phyloP scores from a whole-genome alignment of 2,888 invertebrate genomes.

The Ligdia adustata region DNA sequence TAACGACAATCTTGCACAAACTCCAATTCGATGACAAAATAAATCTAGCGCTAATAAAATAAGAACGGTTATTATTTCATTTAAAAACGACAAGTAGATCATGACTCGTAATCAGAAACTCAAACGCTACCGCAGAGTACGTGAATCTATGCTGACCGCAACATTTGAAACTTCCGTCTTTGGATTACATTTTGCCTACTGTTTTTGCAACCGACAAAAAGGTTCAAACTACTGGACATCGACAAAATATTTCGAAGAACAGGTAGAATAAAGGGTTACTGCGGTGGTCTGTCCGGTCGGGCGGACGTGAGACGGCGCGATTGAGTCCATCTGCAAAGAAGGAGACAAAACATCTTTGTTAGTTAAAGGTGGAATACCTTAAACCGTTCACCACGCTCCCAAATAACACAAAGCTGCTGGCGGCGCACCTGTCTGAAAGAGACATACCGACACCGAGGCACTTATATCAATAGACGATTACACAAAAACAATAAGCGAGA shows the following conservation, averaged over 20 bases:
- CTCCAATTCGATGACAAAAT: slow-evolving; percentile 13
- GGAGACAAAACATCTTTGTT: slow-evolving; percentile 73
- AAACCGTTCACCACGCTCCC: slow-evolving; percentile 62
- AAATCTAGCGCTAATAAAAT: slow-evolving; percentile 21
- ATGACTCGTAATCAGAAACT: slow-evolving; percentile 27
- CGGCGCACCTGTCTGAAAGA: slow-evolving; percentile 57
- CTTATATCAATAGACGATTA: slow-evolving; percentile 57
- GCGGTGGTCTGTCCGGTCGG: slow-evolving; percentile 35
- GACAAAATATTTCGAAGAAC: slow-evolving; percentile 34
- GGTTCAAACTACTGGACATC: slow-evolving; percentile 28
- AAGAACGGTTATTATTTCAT: slow-evolving; percentile 18
- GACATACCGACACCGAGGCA: slow-evolving; percentile 56
- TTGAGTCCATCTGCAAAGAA: slow-evolving; percentile 73
- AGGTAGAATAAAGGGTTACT: slow-evolving; percentile 43
- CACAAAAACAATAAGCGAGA: slow-evolving; percentile 37
- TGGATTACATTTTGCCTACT: slow-evolving; percentile 19
- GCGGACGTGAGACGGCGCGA: slow-evolving; percentile 52
- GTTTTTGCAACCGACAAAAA: slow-evolving; percentile 27
- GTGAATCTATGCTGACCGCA: slow-evolving; percentile 29
- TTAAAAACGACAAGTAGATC: slow-evolving; percentile 13
- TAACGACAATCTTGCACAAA: slow-evolving; percentile 32
- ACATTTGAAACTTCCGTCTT: slow-evolving; percentile 32
- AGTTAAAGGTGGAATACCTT: slow-evolving; percentile 54
- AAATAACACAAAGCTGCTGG: slow-evolving; percentile 40
- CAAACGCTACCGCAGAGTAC: slow-evolving; percentile 30